Conservation (phyloP, 2,113 vertebrate genomes). For the Brienomyrus longianalis region DNA sequence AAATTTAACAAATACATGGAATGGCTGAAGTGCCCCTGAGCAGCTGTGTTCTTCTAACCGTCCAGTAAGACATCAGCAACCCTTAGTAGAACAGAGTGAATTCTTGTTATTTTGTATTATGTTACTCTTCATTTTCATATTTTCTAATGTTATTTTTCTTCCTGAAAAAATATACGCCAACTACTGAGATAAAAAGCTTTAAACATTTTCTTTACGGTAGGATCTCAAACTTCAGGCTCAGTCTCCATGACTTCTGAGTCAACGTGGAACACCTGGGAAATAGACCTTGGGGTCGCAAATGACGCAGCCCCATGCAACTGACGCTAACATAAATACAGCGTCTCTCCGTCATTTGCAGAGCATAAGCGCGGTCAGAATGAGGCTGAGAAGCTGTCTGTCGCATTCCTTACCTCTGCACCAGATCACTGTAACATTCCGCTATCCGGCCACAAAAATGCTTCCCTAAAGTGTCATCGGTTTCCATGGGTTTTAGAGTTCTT, state of each 20-base stretch:
- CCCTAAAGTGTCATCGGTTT: neutral
- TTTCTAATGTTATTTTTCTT: neutral
- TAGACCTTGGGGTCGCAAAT: neutral
- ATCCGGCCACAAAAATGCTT: neutral
- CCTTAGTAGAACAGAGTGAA: neutral
- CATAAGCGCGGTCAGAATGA: neutral
- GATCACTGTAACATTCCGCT: neutral
- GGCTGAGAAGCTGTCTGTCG: neutral
- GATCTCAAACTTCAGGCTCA: neutral
- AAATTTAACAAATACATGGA: neutral
- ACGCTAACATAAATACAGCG: neutral
- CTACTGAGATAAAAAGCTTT: neutral
- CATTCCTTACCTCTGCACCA: neutral
- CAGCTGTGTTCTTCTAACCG: neutral
- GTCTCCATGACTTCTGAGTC: neutral
- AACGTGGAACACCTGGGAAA: neutral
- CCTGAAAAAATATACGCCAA: neutral
- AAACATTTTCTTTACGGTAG: neutral
- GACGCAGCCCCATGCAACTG: neutral
- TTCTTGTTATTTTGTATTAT: neutral
- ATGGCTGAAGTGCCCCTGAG: neutral
- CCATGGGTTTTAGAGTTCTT: neutral
- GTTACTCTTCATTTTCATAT: neutral
- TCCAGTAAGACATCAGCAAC: neutral
- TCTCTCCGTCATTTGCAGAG: neutral